Percentiles rank a stretch among this genome's conserved stretches.
phyloP scores from a whole-genome alignment of 2,888 invertebrate genomes.

The Netelia virgata region DNA sequence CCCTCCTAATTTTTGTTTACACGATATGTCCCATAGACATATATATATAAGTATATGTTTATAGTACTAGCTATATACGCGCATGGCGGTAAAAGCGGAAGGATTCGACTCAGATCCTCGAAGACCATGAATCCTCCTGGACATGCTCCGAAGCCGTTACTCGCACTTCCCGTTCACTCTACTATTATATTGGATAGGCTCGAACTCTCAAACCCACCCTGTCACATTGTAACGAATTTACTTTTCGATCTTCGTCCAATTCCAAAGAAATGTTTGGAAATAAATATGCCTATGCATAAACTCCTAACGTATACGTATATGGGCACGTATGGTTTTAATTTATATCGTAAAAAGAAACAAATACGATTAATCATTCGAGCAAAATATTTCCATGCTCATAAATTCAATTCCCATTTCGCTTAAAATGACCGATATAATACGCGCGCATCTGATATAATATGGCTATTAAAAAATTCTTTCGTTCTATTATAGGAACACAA shows the following conservation, averaged over 20 bases:
- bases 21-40: background rate
- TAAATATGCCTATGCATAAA: background rate
- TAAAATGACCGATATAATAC: background rate
- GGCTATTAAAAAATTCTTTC: conserved; percentile 42
- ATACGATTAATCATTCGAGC: conserved; percentile 28
- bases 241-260: conserved; percentile 2
- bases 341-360: conserved; percentile 13
- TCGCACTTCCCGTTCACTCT: conserved; percentile 31
- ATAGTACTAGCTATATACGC: background rate
- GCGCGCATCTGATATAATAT: conserved; percentile 3
- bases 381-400: conserved; percentile 40
- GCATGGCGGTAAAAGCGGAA: conserved; percentile 8
- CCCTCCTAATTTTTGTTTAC: no score
- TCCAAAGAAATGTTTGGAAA: background rate
- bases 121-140: conserved; percentile 28
- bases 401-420: conserved; percentile 20
- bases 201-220: background rate
- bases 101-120: conserved; percentile 25
- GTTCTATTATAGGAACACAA: conserved; percentile 22
- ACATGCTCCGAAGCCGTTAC: conserved; percentile 44
- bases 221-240: conserved; percentile 1
- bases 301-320: no score
- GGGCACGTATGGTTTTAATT: background rate
- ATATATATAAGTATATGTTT: background rate
- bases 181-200: conserved; percentile 19